Conservation (phyloP, 2,797 vertebrate species). For the Borostomias antarcticus region DNA sequence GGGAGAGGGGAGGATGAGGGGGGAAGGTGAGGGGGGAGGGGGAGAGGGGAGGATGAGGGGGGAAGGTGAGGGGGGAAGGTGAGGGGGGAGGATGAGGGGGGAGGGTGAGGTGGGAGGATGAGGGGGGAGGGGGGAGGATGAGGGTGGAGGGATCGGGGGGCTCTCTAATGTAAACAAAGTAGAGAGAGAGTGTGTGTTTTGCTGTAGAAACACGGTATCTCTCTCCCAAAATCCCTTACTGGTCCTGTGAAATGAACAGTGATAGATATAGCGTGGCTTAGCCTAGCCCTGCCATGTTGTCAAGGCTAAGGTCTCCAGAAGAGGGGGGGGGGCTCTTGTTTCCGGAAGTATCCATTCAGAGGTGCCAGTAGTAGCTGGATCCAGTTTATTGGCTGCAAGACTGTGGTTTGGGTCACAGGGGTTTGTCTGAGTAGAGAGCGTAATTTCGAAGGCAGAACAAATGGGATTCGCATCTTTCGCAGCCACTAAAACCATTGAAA, state of each 20-base stretch:
- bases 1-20: not conserved
- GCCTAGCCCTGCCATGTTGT: constrained; percentile 46
- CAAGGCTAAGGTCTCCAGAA: constrained; percentile 30
- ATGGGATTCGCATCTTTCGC: constrained; percentile 69
- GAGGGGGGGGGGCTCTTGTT: constrained; percentile 31
- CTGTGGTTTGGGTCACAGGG: constrained; percentile 56
- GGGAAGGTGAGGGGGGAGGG: no score
- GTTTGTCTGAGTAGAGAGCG: constrained; percentile 62
- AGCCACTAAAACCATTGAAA: constrained; percentile 69
- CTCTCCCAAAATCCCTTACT: constrained; percentile 11
- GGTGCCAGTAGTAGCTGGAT: constrained; percentile 44
- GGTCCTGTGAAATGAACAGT: constrained; percentile 28
- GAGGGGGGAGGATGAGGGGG: not conserved
- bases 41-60: not conserved
- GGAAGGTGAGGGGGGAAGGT: not conserved
- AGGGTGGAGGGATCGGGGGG: no score
- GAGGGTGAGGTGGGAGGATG: not conserved
- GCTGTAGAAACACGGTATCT: constrained; percentile 13
- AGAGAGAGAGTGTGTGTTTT: not conserved
- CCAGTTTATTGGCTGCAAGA: constrained; percentile 42
- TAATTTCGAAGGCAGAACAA: constrained; percentile 66
- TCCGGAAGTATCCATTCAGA: constrained; percentile 55
- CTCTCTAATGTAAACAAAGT: not conserved
- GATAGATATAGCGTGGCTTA: constrained; percentile 30
- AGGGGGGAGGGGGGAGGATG: no score